Evolutionary conservation across 53 echinoderm and acorn worm species (phyloP).

Genomic region (Patiria pectinifera): DNA sequence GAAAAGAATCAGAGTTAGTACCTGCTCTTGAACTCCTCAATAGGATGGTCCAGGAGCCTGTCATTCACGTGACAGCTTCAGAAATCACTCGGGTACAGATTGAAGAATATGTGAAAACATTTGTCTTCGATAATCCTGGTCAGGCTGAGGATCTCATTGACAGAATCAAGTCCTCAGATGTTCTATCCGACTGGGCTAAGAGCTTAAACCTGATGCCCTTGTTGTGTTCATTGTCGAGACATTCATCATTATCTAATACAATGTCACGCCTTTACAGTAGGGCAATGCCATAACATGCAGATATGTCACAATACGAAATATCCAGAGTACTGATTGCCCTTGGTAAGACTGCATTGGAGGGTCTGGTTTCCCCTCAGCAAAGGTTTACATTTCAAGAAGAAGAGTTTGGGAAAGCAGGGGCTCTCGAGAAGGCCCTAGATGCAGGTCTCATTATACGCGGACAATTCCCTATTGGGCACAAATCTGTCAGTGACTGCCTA

Average conservation of each 20-base stretch:
- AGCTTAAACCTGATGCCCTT: too few relatives aligned
- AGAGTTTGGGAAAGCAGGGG: slow-evolving; percentile 39
- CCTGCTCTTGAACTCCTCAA: too few relatives aligned
- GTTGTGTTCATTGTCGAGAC: too few relatives aligned
- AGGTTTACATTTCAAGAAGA: slow-evolving; percentile 9
- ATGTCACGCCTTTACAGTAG: slow-evolving; percentile 4
- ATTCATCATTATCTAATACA: background rate
- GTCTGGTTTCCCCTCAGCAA: slow-evolving; percentile 1
- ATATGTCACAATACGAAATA: background rate
- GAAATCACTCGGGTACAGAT: too few relatives aligned
- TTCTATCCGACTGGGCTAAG: too few relatives aligned
- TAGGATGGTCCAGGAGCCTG: too few relatives aligned
- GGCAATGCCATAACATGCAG: background rate
- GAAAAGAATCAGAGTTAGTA: too few relatives aligned
- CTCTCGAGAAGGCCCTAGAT: background rate
- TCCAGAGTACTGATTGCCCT: background rate
- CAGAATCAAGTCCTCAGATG: too few relatives aligned
- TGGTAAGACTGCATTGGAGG: slow-evolving; percentile 36
- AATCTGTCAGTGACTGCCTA: background rate
- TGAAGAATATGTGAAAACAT: too few relatives aligned
- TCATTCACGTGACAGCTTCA: too few relatives aligned
- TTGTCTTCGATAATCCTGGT: too few relatives aligned
- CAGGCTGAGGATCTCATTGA: too few relatives aligned
- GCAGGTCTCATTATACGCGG: slow-evolving; percentile 24
- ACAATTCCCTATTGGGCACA: background rate